These are phyloP conservation scores for Synanthedon myopaeformis DNA, from an alignment of 2,888 invertebrate genomes.

Conservation along the genomic window DNA sequence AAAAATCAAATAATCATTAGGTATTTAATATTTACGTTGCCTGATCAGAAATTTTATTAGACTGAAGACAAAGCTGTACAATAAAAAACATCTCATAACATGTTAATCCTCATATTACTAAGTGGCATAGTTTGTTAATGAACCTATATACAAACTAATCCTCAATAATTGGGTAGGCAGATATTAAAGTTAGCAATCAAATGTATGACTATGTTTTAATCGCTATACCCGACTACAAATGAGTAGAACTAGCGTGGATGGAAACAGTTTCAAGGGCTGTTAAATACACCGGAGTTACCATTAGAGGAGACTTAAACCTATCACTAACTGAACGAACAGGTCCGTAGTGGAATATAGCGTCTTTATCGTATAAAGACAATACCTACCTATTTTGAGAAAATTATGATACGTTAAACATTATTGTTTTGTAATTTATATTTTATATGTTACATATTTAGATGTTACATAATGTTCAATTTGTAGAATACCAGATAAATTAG, in stretches of 20 bases:
- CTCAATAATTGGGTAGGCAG: conserved; percentile 1
- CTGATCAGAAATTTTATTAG: no score
- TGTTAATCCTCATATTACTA: no score
- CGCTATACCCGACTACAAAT: not conserved
- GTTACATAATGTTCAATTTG: no score
- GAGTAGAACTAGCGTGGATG: not conserved
- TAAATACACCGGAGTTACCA: conserved; percentile 10
- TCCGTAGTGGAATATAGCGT: not conserved
- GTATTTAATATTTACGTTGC: no score
- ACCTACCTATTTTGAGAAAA: not conserved
- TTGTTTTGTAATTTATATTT: no score
- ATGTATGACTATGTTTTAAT: not conserved
- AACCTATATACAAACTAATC: conserved; percentile 1
- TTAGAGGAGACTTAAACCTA: no score
- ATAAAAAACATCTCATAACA: no score
- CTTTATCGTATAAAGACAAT: not conserved
- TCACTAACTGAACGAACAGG: no score
- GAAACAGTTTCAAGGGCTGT: conserved; percentile 17
- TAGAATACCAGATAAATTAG: no score
- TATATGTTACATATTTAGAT: no score
- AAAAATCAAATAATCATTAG: no score
- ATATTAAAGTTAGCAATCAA: not conserved
- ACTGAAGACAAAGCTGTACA: no score
- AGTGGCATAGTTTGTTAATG: not conserved
- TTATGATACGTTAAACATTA: not conserved